These are phyloP conservation scores for Cyanoderma ruficeps DNA, from an alignment of 2,113 vertebrate species.

Conservation along the genomic window DNA sequence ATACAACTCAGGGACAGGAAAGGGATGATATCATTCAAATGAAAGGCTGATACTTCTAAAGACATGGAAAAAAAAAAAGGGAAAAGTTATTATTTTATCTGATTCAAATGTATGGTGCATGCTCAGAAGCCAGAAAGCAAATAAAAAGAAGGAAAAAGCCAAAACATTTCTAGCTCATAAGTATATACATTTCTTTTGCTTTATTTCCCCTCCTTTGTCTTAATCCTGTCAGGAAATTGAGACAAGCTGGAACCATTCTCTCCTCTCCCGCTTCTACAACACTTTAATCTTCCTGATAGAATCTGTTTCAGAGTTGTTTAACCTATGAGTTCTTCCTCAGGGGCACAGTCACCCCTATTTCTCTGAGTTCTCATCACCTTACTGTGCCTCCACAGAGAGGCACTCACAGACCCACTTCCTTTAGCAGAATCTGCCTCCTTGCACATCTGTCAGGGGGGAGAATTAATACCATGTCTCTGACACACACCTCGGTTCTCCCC, in stretches of 20 bases:
- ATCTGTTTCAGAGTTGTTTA: not conserved
- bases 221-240: constrained; percentile 45
- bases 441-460: not conserved
- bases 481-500: fast-evolving
- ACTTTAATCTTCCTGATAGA: not conserved
- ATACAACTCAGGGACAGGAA: constrained; percentile 34
- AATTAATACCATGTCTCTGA: not conserved
- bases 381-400: not conserved
- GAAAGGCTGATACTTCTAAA: not conserved
- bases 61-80: not conserved
- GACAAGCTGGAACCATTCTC: not conserved
- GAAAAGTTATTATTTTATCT: not conserved
- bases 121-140: constrained; percentile 25
- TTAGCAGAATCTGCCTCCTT: not conserved
- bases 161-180: not conserved
- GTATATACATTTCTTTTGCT: not conserved
- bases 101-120: not conserved
- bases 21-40: constrained; percentile 4
- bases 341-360: not conserved
- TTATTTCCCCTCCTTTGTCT: not conserved
- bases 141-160: not conserved
- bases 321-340: not conserved
- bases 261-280: not conserved
- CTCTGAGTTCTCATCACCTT: not conserved
- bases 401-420: not conserved